Base-by-base conservation (phyloP, 1,140 invertebrate species). In the Dendrolimus kikuchii region DNA sequence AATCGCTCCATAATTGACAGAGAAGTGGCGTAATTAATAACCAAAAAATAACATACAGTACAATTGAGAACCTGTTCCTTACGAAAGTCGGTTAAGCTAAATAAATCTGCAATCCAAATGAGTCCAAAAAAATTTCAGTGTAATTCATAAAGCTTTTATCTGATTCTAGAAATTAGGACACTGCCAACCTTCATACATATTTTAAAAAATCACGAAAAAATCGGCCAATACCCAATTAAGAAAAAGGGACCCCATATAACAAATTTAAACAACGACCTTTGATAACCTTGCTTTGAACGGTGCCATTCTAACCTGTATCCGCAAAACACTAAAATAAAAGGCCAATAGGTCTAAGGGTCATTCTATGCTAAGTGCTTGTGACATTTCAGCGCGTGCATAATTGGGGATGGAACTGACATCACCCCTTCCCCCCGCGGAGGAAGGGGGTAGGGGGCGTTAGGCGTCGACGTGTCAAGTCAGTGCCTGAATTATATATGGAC, bases 331-430 rank as follows among this genome's bases (percentile, higher is more conserved):
- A 68, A 77, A 70, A 80, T 77, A 81, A 78, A 75, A 73, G 78
- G 82, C 68, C 80, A 86, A 79, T 86, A 71, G 82, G 82, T 86
- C 71, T 82, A 80, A 81, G 80, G 81, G 81, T 86, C 81, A 81
- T 68, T 69, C 49, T 44, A 48, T 48, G 60, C 65, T 80, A 82
- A 85, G 79, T 82, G 81, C 55, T 62, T 63, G 68, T 76, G 81
- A 78, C 81, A 76, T 82, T 84, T 84, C 72, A 77, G 60, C 68
- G 66, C 65, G 64, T 83, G 81, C 77, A 85, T 85, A 85, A 85
- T 85, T 85, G 79, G 80, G 61, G 44, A 47, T 62, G 66, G 70
- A 63, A 83, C 67, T 85, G 81, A 81, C 80, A 58, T 60, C 57
- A 40, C 64, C 46, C 55, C 52, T 58, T 58, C 66, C 63, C 60